Base-by-base conservation (phyloP, 1,140 invertebrate species). In the Cyrtorhinus lividipennis region DNA sequence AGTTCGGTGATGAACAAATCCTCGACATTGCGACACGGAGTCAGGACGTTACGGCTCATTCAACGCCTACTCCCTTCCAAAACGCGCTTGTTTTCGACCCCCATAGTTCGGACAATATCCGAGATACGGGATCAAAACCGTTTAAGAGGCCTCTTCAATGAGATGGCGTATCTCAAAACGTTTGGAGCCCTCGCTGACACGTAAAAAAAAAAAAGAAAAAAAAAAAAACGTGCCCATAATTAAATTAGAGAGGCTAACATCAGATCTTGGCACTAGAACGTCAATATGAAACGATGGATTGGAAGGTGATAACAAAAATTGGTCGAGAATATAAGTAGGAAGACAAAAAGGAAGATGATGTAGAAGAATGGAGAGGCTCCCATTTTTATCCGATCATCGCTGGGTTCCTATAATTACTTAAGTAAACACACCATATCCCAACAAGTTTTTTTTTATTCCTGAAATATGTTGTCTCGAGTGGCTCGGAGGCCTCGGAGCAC, bases 401-500 rank as follows among this genome's bases (percentile, higher is more conserved):
- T 15, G 48, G 48, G n/a, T 20, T 53, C 48, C 48, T 53, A 53
- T 53, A 53, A 53, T 53, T 53, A 53, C 48, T 20, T 53, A 53
- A 53, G 48, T 53, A 53, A 53, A 53, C 48, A 53, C 38, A 53
- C 48, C 48, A 53, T 53, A 53, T 53, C 48, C 18, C 48, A 15
- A 12, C 5, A 5, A 13, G 10, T 53, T 53, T 53, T 53, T 38
- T 38, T 38, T 38, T 38, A 8, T 38, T 38, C n/a, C n/a, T n/a
- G n/a, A n/a, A n/a, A n/a, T n/a, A n/a, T n/a, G n/a, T n/a, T n/a
- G n/a, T n/a, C n/a, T n/a, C n/a, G n/a, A n/a, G n/a, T n/a, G n/a
- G n/a, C n/a, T n/a, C n/a, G n/a, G n/a, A n/a, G n/a, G n/a, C n/a
- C n/a, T n/a, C n/a, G n/a, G n/a, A n/a, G n/a, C n/a, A n/a, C n/a